Conservation (phyloP, 2,113 vertebrate species). For the Thamnophis sirtalis region DNA sequence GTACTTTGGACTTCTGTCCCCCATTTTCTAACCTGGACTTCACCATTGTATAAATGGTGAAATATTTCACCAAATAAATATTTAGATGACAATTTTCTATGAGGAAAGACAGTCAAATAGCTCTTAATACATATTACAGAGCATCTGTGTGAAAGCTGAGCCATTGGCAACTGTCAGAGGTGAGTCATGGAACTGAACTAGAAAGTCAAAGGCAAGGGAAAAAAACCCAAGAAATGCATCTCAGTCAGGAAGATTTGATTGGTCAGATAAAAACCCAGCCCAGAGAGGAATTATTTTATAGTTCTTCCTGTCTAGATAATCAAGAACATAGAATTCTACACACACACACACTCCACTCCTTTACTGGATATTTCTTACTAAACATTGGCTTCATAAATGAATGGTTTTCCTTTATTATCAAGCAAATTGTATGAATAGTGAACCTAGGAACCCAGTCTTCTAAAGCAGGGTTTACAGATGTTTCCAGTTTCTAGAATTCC, state of each 20-base stretch:
- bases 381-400: background rate
- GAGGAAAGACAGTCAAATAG: background rate
- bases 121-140: background rate
- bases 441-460: background rate
- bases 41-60: background rate
- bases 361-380: background rate
- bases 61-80: no score
- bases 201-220: background rate
- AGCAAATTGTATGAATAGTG: background rate
- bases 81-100: background rate
- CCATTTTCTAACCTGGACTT: background rate
- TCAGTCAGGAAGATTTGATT: background rate
- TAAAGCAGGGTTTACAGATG: background rate
- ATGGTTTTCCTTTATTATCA: background rate
- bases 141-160: background rate
- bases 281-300: background rate
- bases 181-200: background rate
- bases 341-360: background rate
- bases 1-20: background rate
- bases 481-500: background rate
- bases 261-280: background rate
- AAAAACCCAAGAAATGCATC: background rate
- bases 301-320: background rate
- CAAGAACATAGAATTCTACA: no score
- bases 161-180: background rate